Conservation (phyloP, 2,888 invertebrate species). For the Rutpela maculata region DNA sequence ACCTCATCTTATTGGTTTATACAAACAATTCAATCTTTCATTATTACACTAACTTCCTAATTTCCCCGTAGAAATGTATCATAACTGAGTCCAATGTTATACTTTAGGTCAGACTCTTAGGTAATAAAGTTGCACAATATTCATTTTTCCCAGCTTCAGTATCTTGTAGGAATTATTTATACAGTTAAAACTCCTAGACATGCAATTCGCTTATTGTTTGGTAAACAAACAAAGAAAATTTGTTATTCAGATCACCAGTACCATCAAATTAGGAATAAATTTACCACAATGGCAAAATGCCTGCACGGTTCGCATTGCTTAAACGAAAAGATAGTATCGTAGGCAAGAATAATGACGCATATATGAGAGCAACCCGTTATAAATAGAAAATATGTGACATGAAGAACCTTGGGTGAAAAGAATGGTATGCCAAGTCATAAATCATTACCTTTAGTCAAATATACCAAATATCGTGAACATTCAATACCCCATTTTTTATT, state of each 20-base stretch:
- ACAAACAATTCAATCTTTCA: too few species aligned
- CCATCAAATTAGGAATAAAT: slow-evolving; percentile 35
- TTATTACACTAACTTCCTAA: too few species aligned
- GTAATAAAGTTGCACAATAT: background rate
- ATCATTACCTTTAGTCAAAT: too few species aligned
- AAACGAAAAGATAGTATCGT: slow-evolving; percentile 29
- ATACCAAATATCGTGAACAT: too few species aligned
- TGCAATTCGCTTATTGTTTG: slow-evolving; percentile 36
- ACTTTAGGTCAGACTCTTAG: background rate
- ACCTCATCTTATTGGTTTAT: too few species aligned
- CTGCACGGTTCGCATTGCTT: slow-evolving; percentile 35
- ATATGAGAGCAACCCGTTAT: background rate
- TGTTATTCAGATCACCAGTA: slow-evolving; percentile 37
- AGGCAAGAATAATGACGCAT: slow-evolving; percentile 13
- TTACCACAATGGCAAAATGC: slow-evolving; percentile 31
- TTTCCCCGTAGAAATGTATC: too few species aligned
- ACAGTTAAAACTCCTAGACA: slow-evolving; percentile 15
- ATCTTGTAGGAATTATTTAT: background rate
- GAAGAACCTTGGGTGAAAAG: slow-evolving; percentile 3
- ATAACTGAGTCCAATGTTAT: background rate
- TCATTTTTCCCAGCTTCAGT: background rate
- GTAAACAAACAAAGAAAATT: slow-evolving; percentile 41
- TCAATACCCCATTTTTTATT: too few species aligned
- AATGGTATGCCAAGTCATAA: background rate
- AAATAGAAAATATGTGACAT: background rate